Evolutionary conservation across 2,797 vertebrate species (phyloP), one percentile per base, ranked within the genome.

Genomic region (Ispidina lecontei): DNA sequence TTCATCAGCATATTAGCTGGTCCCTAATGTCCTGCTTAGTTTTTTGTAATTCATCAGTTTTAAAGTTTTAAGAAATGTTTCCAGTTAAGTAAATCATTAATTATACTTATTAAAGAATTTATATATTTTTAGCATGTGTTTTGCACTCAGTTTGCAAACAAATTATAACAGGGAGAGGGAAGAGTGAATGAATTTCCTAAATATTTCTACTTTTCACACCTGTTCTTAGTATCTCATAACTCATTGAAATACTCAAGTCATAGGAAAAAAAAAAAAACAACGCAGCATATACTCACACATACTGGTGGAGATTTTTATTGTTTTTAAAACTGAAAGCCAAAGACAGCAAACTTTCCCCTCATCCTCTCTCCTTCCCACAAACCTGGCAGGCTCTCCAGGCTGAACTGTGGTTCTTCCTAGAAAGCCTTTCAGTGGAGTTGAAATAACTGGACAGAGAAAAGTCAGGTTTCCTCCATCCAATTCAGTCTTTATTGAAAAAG

Each of bases 401-500:
- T 72, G 55, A 82, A 47, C 23, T 26, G 46, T 5, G 2, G 12
- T 14, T 83, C 67, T 69, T 87, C 58, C 80, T 62, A 49, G 62
- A 90, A 88, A 88, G 43, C 14, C 13, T 78, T 84, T 69, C 71
- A 70, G 52, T 6, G n/a, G 8, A 58, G 56, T n/a, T 49, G 12
- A 73, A 91, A 71, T 28, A 68, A 81, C 15, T 9, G 52, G 39
- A 31, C 28, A 64, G 15, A 59, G 26, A 4, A 18, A 86, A 59
- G 35, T 33, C 55, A 68, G 52, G n/a, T 86, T 76, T 70, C 37
- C 19, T 16, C 26, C 41, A 6, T n/a, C 16, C 59, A 37, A 51
- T 75, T n/a, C 68, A 60, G 28, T 8, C 26, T 88, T 90, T 67
- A 91, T 65, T 84, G 89, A 86, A 90, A 87, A 92, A 70, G 7